phyloP scores from a whole-genome alignment of 1,140 invertebrate species.

The Potamilus streckersoni region DNA sequence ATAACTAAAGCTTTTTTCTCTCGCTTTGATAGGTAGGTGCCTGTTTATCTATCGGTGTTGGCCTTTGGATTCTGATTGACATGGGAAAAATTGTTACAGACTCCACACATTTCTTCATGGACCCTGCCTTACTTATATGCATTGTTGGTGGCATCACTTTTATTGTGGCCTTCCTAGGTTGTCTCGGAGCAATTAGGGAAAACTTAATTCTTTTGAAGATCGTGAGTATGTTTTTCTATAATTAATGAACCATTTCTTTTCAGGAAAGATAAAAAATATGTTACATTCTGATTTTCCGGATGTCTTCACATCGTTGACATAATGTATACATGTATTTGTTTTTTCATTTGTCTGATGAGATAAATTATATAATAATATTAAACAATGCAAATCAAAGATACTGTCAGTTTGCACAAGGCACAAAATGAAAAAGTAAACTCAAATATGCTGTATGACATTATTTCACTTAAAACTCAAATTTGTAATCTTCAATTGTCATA shows the following conservation, averaged over 20 bases:
- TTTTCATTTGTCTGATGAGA: not conserved
- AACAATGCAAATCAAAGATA: no score
- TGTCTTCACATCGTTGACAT: not conserved
- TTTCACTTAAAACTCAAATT: no score
- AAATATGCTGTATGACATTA: no score
- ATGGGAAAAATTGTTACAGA: slow-evolving; percentile 89
- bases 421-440: no score
- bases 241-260: not conserved
- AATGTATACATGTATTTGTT: not conserved
- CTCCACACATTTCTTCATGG: slow-evolving; percentile 89
- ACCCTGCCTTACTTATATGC: slow-evolving; percentile 89
- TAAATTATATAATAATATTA: no score
- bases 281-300: not conserved
- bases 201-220: slow-evolving; percentile 93
- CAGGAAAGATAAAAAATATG: not conserved
- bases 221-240: slow-evolving; percentile 74
- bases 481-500: no score
- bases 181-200: slow-evolving; percentile 90
- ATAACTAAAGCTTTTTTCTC: not conserved
- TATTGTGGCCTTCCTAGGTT: slow-evolving; percentile 90
- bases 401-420: no score
- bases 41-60: slow-evolving; percentile 84
- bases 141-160: slow-evolving; percentile 91
- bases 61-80: slow-evolving; percentile 90
- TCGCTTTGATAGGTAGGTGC: slow-evolving; percentile 79